phyloP scores from a whole-genome alignment of 2,888 invertebrate species.

The Camponotus fellah region DNA sequence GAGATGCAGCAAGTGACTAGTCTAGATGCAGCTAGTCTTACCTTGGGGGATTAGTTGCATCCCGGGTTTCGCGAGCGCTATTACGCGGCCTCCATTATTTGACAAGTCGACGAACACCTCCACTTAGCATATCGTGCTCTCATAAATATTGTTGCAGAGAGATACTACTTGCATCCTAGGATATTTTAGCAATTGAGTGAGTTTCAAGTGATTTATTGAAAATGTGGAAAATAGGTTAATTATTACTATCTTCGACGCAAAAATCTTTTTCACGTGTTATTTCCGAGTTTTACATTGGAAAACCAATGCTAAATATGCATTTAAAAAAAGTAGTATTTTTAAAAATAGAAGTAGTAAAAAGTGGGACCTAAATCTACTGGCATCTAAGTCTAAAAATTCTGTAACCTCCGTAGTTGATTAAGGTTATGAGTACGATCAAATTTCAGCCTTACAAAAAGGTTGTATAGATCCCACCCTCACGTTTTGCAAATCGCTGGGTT shows the following conservation, averaged over 20 bases:
- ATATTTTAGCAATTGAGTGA: slow-evolving; percentile 4
- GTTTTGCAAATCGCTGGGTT: too few species aligned
- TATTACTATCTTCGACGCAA: not conserved
- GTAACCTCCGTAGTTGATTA: too few species aligned
- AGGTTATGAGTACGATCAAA: too few species aligned
- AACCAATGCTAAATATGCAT: not conserved
- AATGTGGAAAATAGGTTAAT: not conserved
- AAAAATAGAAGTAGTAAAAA: not conserved
- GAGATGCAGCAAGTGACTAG: slow-evolving; percentile 67
- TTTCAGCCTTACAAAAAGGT: too few species aligned
- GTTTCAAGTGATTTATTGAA: not conserved
- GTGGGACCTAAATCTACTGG: too few species aligned
- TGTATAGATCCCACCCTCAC: too few species aligned
- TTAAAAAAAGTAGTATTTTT: not conserved
- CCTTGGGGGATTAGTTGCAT: slow-evolving; percentile 64
- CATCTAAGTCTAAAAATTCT: too few species aligned
- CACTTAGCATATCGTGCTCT: not conserved
- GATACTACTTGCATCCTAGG: not conserved
- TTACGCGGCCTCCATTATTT: not conserved
- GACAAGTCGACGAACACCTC: not conserved
- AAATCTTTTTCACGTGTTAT: not conserved
- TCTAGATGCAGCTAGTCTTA: slow-evolving; percentile 62
- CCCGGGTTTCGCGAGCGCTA: slow-evolving; percentile 44
- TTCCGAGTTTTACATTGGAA: not conserved
- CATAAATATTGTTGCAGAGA: not conserved